Base-by-base conservation (phyloP, 2,888 invertebrate genomes). In the Brachypterus glaber region DNA sequence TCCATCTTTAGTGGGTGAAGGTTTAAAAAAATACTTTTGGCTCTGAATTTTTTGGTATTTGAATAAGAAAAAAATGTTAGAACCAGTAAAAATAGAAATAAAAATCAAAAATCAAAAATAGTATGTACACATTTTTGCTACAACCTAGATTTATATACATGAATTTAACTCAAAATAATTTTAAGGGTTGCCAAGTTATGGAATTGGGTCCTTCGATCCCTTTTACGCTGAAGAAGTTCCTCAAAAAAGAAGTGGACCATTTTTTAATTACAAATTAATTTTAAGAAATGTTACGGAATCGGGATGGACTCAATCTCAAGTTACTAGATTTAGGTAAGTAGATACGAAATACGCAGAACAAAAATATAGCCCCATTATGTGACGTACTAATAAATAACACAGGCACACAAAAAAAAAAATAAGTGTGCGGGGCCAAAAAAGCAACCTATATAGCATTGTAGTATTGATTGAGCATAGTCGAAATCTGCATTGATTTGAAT, bases 161-260 rank as follows among this genome's bases (percentile, higher is more conserved):
- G 14, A 33, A 14, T 26, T 13, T 36, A n/a, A n/a, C n/a, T n/a
- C n/a, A n/a, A n/a, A n/a, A n/a, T 27, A 27, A 18, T 37, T 53
- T 57, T 4, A 55, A 82, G 87, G 87, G 40, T 68, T 87, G 30
- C 75, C 83, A 0, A 76, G 80, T 50, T 75, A 81, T 60, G 77
- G 79, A 21, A 72, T 88, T 2, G 72, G 73, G 0, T 75, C 86
- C 0, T 84, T 87, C 55, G 88, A 88, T 64, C 88, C 88, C 0
- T 85, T 87, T 60, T 76, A 71, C 50, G 79, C 81, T 1, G 67
- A 70, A 8, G 78, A 79, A 55, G 71, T 87, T 14, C 72, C 71
- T 24, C 77, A 79, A 47, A 64, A 67, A 24, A 72, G 82, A 1
- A 76, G 77, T 4, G 70, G 76, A 31, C 68, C 72, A 3, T 71